Conservation (phyloP, 1,140 invertebrate genomes). For the Rhizoglyphus robini region DNA sequence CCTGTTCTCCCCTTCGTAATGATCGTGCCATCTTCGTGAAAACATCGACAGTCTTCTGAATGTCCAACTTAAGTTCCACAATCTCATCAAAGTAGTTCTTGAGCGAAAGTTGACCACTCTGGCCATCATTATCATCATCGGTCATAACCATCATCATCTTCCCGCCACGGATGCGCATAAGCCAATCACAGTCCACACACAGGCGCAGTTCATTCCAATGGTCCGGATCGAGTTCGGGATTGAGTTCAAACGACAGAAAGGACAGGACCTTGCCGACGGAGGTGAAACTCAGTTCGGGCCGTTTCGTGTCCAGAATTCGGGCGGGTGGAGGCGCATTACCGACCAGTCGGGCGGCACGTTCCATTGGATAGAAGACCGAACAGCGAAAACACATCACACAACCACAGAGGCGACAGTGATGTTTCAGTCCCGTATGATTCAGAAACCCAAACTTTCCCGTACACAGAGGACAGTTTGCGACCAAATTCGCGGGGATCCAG, state of each 20-base stretch:
- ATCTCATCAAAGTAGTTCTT: neutral
- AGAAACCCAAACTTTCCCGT: neutral
- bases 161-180: neutral
- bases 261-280: neutral
- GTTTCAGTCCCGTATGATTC: neutral
- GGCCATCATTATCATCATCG: too few relatives aligned
- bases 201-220: neutral
- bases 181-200: neutral
- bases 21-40: neutral
- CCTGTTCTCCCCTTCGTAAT: neutral
- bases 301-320: neutral
- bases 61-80: neutral
- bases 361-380: neutral
- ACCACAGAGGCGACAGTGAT: neutral
- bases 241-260: neutral
- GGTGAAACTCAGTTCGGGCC: neutral
- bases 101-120: too few relatives aligned
- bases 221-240: neutral
- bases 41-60: neutral
- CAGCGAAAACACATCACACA: neutral
- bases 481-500: neutral
- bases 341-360: neutral
- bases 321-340: neutral
- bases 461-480: neutral
- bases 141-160: too few relatives aligned